These are phyloP conservation scores for Platycheirus rosarum DNA, from an alignment of 2,888 invertebrate species.

Conservation along the genomic window DNA sequence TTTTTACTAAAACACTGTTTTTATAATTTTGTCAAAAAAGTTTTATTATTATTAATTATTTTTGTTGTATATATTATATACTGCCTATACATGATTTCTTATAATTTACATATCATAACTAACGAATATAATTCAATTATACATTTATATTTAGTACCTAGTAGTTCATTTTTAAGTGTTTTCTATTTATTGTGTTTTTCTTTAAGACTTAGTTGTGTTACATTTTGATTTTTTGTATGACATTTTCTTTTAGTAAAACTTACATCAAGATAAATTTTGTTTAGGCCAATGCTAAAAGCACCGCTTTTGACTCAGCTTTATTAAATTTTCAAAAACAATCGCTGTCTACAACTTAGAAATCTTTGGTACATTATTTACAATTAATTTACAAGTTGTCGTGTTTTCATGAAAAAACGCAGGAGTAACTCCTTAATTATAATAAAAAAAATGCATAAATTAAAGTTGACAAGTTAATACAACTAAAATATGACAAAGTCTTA, in stretches of 20 bases:
- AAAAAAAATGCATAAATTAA: slow-evolving; percentile 1
- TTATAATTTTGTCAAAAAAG: slow-evolving; percentile 62
- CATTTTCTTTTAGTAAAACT: slow-evolving; percentile 13
- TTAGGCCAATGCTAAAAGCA: slow-evolving; percentile 18
- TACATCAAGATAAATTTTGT: slow-evolving; percentile 19
- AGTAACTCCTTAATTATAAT: not conserved
- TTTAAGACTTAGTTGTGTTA: slow-evolving; percentile 54
- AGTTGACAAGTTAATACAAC: slow-evolving; percentile 1
- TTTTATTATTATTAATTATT: slow-evolving; percentile 25
- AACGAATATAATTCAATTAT: slow-evolving; percentile 29
- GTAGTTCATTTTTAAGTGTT: slow-evolving; percentile 42
- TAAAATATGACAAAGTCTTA: slow-evolving; percentile 35
- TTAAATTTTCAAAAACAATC: not conserved
- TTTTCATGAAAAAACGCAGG: slow-evolving; percentile 11
- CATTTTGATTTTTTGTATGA: slow-evolving; percentile 35
- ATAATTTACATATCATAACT: slow-evolving; percentile 42
- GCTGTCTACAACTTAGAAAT: slow-evolving; percentile 53
- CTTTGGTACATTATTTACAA: slow-evolving; percentile 72
- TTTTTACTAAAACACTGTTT: not conserved
- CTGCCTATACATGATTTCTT: slow-evolving; percentile 54
- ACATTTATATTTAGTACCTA: slow-evolving; percentile 53
- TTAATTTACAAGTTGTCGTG: slow-evolving; percentile 32
- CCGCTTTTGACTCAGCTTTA: slow-evolving; percentile 19
- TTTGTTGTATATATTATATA: slow-evolving; percentile 44
- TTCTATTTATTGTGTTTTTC: slow-evolving; percentile 3